phyloP scores from a whole-genome alignment of 2,888 invertebrate species.

The Stenotaenia linearis region DNA sequence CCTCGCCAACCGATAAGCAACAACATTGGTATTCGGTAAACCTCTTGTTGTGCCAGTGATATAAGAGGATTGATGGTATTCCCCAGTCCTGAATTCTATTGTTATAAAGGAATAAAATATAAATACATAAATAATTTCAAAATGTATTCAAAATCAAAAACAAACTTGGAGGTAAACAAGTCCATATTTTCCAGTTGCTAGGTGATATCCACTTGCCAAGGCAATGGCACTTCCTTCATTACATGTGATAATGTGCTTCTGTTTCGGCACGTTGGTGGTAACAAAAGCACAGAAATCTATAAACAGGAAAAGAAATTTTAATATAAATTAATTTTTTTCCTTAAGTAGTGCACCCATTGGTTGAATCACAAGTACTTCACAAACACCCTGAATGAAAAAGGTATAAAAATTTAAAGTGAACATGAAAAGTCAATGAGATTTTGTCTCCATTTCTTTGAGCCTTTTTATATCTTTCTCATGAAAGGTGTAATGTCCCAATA shows the following conservation, averaged over 20 bases:
- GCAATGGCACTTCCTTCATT: slow-evolving; percentile 50
- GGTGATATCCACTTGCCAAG: slow-evolving; percentile 49
- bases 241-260: slow-evolving; percentile 48
- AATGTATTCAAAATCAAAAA: neutral
- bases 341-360: too few relatives aligned
- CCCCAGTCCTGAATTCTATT: slow-evolving; percentile 50
- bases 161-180: slow-evolving; percentile 49
- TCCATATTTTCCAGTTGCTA: slow-evolving; percentile 48
- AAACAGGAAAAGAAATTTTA: too few relatives aligned
- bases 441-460: too few relatives aligned
- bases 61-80: slow-evolving; percentile 50
- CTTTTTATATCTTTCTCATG: too few relatives aligned
- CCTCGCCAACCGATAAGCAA: slow-evolving; percentile 51
- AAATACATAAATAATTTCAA: neutral
- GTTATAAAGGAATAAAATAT: too few relatives aligned
- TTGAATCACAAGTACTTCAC: too few relatives aligned
- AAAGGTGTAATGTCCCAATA: too few relatives aligned
- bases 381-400: too few relatives aligned
- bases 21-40: slow-evolving; percentile 50
- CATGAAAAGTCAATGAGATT: too few relatives aligned
- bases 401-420: too few relatives aligned
- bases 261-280: slow-evolving; percentile 44
- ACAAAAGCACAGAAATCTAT: slow-evolving; percentile 51
- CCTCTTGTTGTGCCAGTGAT: slow-evolving; percentile 49
- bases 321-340: too few relatives aligned